These are phyloP conservation scores for Peromyscus attwateri DNA, from an alignment of 2,797 vertebrate genomes.

Conservation along the genomic window DNA sequence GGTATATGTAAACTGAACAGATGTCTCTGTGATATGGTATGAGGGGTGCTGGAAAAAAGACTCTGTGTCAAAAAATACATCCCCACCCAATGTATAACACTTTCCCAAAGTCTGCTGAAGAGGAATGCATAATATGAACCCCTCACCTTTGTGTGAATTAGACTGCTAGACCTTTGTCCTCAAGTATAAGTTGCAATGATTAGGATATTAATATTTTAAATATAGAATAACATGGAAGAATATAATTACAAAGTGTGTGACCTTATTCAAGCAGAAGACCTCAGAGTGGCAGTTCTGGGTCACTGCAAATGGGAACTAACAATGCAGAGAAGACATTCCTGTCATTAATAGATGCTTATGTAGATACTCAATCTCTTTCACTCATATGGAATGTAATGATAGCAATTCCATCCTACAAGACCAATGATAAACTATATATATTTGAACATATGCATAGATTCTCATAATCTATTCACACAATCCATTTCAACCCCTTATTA, in stretches of 20 bases:
- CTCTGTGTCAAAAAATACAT: constrained; percentile 56
- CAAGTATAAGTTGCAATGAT: neutral
- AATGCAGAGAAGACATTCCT: constrained; percentile 10
- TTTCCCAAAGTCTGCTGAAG: constrained; percentile 54
- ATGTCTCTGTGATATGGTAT: constrained; percentile 57
- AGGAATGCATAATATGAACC: constrained; percentile 52
- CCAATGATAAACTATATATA: constrained; percentile 21
- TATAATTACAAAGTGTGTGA: neutral
- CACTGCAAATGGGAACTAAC: neutral
- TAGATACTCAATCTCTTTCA: constrained; percentile 30
- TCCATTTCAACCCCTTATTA: constrained; percentile 12
- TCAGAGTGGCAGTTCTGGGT: neutral
- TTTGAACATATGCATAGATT: constrained; percentile 46
- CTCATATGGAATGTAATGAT: constrained; percentile 26
- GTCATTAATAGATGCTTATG: neutral
- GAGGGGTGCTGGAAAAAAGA: constrained; percentile 54
- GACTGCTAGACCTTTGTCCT: constrained; percentile 35
- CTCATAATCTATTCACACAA: constrained; percentile 7
- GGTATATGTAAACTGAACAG: constrained; percentile 61
- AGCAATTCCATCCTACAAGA: constrained; percentile 28
- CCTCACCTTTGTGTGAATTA: constrained; percentile 55
- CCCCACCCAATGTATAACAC: constrained; percentile 56
- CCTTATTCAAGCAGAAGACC: constrained; percentile 7
- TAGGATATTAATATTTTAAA: constrained; percentile 58
- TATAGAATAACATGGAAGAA: constrained; percentile 42